These are phyloP conservation scores for Toxotes lorentzi DNA, from an alignment of 2,797 vertebrate genomes.

Conservation along the genomic window DNA sequence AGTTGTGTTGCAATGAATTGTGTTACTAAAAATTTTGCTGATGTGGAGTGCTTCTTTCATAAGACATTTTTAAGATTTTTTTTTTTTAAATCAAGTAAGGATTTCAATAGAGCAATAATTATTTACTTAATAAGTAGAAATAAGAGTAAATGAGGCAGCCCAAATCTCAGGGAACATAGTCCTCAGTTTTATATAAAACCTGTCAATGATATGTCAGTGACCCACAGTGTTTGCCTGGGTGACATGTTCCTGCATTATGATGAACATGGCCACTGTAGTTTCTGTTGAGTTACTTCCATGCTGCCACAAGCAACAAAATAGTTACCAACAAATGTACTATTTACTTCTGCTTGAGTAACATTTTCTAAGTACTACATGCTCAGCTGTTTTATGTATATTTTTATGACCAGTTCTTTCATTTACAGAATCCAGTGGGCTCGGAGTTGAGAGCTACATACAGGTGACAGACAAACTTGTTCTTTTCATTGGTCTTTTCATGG, in stretches of 20 bases:
- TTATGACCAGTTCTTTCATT: not conserved
- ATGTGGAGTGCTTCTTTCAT: conserved; percentile 5
- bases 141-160: not conserved
- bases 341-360: not conserved
- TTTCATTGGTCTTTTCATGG: not conserved
- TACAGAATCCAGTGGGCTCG: not conserved
- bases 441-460: not conserved
- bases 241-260: too few relatives aligned
- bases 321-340: not conserved
- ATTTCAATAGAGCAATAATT: not conserved
- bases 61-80: not conserved
- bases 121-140: not conserved
- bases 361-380: not conserved
- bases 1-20: conserved; percentile 18
- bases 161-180: not conserved
- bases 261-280: too few relatives aligned
- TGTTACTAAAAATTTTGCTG: conserved; percentile 7
- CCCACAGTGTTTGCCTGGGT: not conserved
- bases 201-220: not conserved
- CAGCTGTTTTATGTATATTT: not conserved
- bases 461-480: not conserved
- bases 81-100: not conserved
- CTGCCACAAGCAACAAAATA: not conserved
- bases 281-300: not conserved
- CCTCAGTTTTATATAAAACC: not conserved